Percentiles rank a stretch among this genome's conserved stretches.
Conservation (phyloP, 2,797 vertebrate genomes). For the Thamnophis elegans region DNA sequence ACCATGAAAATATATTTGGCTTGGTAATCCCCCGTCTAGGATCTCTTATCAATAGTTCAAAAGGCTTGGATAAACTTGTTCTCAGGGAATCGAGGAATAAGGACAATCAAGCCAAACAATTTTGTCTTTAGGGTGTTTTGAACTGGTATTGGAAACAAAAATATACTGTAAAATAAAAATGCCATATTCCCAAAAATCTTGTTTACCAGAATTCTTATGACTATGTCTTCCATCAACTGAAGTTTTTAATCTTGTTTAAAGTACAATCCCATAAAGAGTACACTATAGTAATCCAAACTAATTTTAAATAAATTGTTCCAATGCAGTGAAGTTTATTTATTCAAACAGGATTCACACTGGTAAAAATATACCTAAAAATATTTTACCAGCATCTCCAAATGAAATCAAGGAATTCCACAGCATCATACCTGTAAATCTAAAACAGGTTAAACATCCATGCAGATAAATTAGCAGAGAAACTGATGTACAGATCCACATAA, state of each 20-base stretch:
- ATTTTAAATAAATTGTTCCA: neutral
- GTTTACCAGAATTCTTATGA: neutral
- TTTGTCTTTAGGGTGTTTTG: neutral
- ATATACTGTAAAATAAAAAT: neutral
- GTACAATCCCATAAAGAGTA: neutral
- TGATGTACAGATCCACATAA: neutral
- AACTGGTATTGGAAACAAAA: neutral
- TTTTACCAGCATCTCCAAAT: neutral
- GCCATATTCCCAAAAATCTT: neutral
- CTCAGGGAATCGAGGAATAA: no score
- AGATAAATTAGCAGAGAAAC: neutral
- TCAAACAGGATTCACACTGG: neutral
- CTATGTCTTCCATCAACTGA: neutral
- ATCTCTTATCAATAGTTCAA: neutral
- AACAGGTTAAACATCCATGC: neutral
- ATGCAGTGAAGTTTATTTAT: neutral
- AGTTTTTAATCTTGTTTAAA: neutral
- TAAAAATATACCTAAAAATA: neutral
- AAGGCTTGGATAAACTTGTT: neutral
- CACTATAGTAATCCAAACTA: neutral
- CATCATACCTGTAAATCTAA: neutral
- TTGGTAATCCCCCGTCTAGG: neutral
- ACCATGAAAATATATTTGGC: neutral
- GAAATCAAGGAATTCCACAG: neutral
- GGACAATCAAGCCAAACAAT: neutral